Base-by-base conservation (phyloP, 1,140 invertebrate genomes). In the Magallana angulata region DNA sequence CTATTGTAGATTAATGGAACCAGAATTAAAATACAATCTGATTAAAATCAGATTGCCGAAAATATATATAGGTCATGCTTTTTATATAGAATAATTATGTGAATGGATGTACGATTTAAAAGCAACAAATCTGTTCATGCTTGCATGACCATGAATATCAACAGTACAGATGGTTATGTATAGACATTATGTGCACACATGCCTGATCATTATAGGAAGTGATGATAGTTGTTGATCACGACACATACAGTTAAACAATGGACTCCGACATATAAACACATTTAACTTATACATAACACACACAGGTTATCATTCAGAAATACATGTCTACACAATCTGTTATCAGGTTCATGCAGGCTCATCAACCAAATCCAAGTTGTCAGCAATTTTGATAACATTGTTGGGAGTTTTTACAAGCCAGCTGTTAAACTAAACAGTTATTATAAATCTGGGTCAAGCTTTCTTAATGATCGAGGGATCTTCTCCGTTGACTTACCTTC, bases 371-470 rank as follows among this genome's bases (percentile, higher is more conserved):
- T 48, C 36, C 36, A 48, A 48, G 36, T 48, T 48, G 36, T 48
- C 5, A 48, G 36, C 36, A 48, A 64, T 64, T 18, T 64, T 64
- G 60, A n/a, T 64, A 76, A 30, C 12, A 76, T 76, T 30, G 30
- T 24, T 30, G 36, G 24, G 24, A 8, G 8, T 36, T 76, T 30
- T 24, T 36, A 76, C 68, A 76, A 36, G 36, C 68, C 68, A 76
- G 24, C 68, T 76, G 68, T 36, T 76, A 30, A 76, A 76, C 30
- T 30, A 12, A 24, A 36, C 68, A 76, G 11, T 24, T 5, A 48
- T 12, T 18, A 76, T 76, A 30, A 8, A 76, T 76, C 14, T 76
- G 36, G 68, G 68, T 76, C 68, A 76, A 76, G 68, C 24, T 36
- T 9, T 76, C 68, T 30, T 4, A 30, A 12, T 62, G 5, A 24